These are phyloP conservation scores for Jacana jacana DNA, from an alignment of 2,113 vertebrate genomes.

Conservation along the genomic window DNA sequence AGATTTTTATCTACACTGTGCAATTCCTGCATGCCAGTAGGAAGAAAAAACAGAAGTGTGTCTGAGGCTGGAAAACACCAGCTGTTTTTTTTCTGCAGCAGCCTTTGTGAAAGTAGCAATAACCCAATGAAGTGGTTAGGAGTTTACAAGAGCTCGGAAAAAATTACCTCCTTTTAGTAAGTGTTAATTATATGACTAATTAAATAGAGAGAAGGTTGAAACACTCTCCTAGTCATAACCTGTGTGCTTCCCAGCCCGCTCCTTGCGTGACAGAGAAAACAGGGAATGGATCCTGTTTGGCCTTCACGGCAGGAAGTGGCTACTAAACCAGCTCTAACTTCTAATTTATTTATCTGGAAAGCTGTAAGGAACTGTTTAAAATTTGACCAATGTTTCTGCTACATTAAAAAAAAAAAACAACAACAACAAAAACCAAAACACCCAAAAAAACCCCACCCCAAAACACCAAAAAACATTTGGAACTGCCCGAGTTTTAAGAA, in stretches of 20 bases:
- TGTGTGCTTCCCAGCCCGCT: not conserved
- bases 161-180: conserved; percentile 58
- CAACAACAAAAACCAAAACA: too few relatives aligned
- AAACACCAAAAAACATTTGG: not conserved
- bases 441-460: not conserved
- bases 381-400: conserved; percentile 16
- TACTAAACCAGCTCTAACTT: conserved; percentile 34
- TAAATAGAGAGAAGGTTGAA: conserved; percentile 60
- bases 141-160: conserved; percentile 45
- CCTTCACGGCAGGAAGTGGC: conserved; percentile 55
- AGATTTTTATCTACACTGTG: not conserved
- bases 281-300: conserved; percentile 47
- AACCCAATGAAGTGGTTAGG: conserved; percentile 41
- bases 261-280: conserved; percentile 61
- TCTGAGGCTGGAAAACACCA: not conserved
- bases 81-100: conserved; percentile 18
- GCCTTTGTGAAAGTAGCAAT: conserved; percentile 2
- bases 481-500: not conserved
- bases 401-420: not conserved
- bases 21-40: not conserved
- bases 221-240: conserved; percentile 49
- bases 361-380: conserved; percentile 36
- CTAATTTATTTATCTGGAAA: conserved; percentile 61
- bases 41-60: too few relatives aligned
- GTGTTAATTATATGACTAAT: conserved; percentile 69